phyloP scores from a whole-genome alignment of 2,113 vertebrate species.

The Lophius piscatorius region DNA sequence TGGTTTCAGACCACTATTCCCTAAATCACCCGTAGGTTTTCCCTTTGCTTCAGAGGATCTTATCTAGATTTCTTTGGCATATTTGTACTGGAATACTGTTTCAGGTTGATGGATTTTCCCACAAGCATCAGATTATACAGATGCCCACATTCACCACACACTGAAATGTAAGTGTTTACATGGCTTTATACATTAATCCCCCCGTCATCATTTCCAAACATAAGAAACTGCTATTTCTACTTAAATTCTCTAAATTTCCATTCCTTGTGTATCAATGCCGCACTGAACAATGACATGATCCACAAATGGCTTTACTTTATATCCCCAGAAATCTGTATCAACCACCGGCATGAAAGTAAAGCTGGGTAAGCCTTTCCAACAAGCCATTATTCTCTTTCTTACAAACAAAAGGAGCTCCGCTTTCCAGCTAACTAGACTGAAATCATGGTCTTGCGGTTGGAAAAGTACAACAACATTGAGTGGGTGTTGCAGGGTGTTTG shows the following conservation, averaged over 20 bases:
- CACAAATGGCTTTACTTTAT: conserved; percentile 60
- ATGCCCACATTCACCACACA: background rate
- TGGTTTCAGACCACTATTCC: conserved; percentile 11
- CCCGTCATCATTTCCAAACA: conserved; percentile 43
- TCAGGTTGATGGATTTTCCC: background rate
- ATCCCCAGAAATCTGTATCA: conserved; percentile 67
- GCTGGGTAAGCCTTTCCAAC: conserved; percentile 52
- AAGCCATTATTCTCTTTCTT: conserved; percentile 50
- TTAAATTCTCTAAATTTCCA: conserved; percentile 54
- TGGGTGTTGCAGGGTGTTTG: background rate
- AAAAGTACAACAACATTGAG: conserved; percentile 55
- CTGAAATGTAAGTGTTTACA: background rate
- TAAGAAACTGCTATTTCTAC: conserved; percentile 22
- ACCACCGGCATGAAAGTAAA: conserved; percentile 62
- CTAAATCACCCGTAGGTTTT: background rate
- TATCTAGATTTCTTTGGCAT: conserved; percentile 12
- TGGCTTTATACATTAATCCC: conserved; percentile 30
- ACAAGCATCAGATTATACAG: conserved; percentile 10
- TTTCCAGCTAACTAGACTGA: conserved; percentile 54
- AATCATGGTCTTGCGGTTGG: conserved; percentile 50
- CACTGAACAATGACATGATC: conserved; percentile 64
- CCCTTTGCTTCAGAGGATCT: conserved; percentile 9
- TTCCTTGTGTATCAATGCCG: conserved; percentile 47
- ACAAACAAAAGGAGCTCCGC: conserved; percentile 54
- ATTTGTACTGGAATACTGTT: conserved; percentile 5